These are phyloP conservation scores for Drosophila tanythrix DNA, from an alignment of 2,888 invertebrate genomes.

Conservation along the genomic window DNA sequence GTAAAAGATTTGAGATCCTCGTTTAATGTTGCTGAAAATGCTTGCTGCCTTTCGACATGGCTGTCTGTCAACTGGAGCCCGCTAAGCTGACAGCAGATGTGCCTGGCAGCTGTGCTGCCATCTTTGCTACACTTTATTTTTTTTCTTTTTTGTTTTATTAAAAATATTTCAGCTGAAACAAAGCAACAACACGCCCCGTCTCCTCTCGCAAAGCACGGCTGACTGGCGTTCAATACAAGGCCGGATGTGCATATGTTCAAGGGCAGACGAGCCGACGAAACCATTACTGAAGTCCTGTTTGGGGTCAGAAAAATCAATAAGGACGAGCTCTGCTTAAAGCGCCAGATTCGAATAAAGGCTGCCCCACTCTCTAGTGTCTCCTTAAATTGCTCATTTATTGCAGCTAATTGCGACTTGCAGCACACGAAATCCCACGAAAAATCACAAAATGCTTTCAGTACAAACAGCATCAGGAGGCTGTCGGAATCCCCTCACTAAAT, in stretches of 20 bases:
- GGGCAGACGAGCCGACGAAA: slow-evolving; percentile 56
- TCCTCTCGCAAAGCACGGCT: slow-evolving; percentile 44
- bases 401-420: slow-evolving; percentile 83
- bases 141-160: slow-evolving; percentile 59
- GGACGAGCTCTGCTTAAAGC: slow-evolving; percentile 34
- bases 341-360: background rate
- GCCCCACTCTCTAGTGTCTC: slow-evolving; percentile 11
- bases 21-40: slow-evolving; percentile 64
- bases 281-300: slow-evolving; percentile 15
- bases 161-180: slow-evolving; percentile 62
- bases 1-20: slow-evolving; percentile 20
- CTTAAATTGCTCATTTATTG: slow-evolving; percentile 84
- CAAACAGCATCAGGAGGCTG: slow-evolving; percentile 64
- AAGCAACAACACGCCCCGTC: slow-evolving; percentile 23
- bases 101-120: slow-evolving; percentile 70
- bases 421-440: slow-evolving; percentile 69
- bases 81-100: slow-evolving; percentile 82
- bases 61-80: slow-evolving; percentile 58
- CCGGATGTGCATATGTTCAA: slow-evolving; percentile 71
- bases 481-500: slow-evolving; percentile 47
- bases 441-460: slow-evolving; percentile 77
- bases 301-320: slow-evolving; percentile 61
- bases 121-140: slow-evolving; percentile 38
- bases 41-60: slow-evolving; percentile 52
- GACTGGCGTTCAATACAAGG: slow-evolving; percentile 67